These are phyloP conservation scores for Drosophila mayri DNA, from an alignment of 1,140 invertebrate genomes.

Conservation along the genomic window DNA sequence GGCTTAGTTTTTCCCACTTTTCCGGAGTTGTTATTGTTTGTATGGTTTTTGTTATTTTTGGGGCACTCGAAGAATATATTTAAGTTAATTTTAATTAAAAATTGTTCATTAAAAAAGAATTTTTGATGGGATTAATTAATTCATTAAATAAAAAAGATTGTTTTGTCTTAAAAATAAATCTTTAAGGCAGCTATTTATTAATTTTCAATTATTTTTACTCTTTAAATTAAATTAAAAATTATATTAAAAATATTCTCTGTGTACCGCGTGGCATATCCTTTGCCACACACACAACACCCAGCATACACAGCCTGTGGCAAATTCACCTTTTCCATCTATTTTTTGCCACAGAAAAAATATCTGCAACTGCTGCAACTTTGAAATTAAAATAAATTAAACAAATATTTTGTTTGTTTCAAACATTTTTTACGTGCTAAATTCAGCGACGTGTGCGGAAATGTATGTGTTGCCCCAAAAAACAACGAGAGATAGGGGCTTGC, in stretches of 20 bases:
- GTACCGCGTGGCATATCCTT: constrained; percentile 52
- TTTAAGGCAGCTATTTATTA: too few species aligned
- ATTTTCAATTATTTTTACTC: neutral
- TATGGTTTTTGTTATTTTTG: constrained; percentile 27
- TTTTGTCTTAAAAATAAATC: neutral
- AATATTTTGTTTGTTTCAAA: constrained; percentile 81
- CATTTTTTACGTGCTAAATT: constrained; percentile 71
- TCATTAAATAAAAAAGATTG: neutral
- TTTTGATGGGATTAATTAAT: neutral
- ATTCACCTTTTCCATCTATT: constrained; percentile 27
- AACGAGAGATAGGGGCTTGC: constrained; percentile 4
- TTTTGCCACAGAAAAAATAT: constrained; percentile 47
- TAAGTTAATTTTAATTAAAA: neutral
- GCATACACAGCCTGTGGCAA: constrained; percentile 30
- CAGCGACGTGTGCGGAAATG: constrained; percentile 58
- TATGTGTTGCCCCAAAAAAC: constrained; percentile 41
- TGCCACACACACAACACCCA: constrained; percentile 21
- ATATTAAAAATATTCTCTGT: constrained; percentile 1
- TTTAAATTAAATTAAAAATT: neutral
- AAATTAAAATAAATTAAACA: constrained; percentile 83
- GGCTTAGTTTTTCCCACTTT: constrained; percentile 68
- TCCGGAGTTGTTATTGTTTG: constrained; percentile 32
- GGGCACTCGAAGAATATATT: neutral
- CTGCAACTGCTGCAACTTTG: constrained; percentile 76
- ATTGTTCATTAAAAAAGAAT: neutral